phyloP scores from a whole-genome alignment of 2,113 vertebrate genomes.

The Eudyptes chrysolophus region DNA sequence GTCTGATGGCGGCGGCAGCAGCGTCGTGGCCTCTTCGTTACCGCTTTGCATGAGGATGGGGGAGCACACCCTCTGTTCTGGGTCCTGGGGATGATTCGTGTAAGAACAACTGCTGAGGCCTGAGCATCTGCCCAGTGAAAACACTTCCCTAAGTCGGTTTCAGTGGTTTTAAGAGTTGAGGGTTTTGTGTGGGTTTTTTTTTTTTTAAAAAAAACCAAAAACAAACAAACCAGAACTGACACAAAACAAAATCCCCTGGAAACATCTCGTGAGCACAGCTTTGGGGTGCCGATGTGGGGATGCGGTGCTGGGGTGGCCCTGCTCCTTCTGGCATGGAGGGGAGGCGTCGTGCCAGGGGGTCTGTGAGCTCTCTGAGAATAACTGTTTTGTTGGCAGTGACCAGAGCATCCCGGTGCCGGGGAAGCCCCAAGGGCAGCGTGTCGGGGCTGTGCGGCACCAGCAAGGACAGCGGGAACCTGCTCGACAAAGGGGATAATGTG shows the following conservation, averaged over 20 bases:
- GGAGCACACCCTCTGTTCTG: background rate
- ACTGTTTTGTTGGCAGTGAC: background rate
- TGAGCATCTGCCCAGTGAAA: background rate
- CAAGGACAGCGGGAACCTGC: background rate
- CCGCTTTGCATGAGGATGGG: rapidly evolving
- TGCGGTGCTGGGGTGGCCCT: rapidly evolving
- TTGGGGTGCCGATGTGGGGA: rapidly evolving
- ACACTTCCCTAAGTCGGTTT: background rate
- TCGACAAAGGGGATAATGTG: background rate
- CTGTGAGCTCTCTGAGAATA: background rate
- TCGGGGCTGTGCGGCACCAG: rapidly evolving
- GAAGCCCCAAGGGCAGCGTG: rapidly evolving
- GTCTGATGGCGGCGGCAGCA: background rate
- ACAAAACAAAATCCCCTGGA: background rate
- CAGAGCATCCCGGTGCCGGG: rapidly evolving
- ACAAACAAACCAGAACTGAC: background rate
- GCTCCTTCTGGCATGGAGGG: background rate
- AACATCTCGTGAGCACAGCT: background rate
- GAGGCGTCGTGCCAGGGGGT: rapidly evolving
- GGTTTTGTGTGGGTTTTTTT: background rate
- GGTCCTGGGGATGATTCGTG: background rate
- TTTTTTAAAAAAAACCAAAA: background rate
- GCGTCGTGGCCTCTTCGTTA: rapidly evolving
- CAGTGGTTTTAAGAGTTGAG: background rate
- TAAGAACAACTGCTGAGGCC: background rate